Percentiles rank a stretch among this genome's conserved stretches.
Evolutionary conservation across 1,140 invertebrate genomes (phyloP).

Genomic region (Luehdorfia chinensis): DNA sequence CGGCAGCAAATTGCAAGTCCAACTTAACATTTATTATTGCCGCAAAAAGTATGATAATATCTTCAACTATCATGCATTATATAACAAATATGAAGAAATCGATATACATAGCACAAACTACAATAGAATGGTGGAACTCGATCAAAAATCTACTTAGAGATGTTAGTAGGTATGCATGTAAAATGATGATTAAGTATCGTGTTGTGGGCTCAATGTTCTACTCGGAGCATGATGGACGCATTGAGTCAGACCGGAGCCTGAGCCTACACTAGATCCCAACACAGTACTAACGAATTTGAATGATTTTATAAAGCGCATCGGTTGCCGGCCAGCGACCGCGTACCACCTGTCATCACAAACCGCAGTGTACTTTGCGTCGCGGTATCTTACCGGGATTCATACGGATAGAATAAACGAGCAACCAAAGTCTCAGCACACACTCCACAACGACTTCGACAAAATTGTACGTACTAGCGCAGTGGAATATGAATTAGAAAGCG

Average conservation of each 20-base stretch:
- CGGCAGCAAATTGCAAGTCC: constrained; percentile 23
- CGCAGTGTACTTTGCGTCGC: constrained; percentile 62
- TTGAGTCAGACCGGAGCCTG: constrained; percentile 48
- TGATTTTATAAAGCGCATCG: constrained; percentile 53
- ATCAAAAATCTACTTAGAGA: constrained; percentile 41
- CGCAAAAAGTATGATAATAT: constrained; percentile 36
- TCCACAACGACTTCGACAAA: constrained; percentile 60
- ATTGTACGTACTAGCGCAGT: constrained; percentile 59
- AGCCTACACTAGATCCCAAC: constrained; percentile 60
- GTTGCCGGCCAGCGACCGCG: constrained; percentile 35
- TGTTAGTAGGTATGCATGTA: constrained; percentile 57
- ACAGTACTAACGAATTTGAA: constrained; percentile 63
- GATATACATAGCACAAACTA: constrained; percentile 36
- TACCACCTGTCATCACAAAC: constrained; percentile 59
- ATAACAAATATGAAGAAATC: constrained; percentile 24
- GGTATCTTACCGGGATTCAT: constrained; percentile 54
- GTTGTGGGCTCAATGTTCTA: constrained; percentile 73
- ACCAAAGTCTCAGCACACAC: constrained; percentile 73
- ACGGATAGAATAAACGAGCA: constrained; percentile 56
- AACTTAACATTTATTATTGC: constrained; percentile 29
- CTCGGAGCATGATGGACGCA: constrained; percentile 55
- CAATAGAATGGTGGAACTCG: constrained; percentile 26
- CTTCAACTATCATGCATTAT: constrained; percentile 40
- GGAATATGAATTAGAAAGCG: constrained; percentile 73
- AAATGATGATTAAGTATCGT: constrained; percentile 42